Evolutionary conservation across 2,888 invertebrate species (phyloP).

Genomic region (Pseudanteris insignis): DNA sequence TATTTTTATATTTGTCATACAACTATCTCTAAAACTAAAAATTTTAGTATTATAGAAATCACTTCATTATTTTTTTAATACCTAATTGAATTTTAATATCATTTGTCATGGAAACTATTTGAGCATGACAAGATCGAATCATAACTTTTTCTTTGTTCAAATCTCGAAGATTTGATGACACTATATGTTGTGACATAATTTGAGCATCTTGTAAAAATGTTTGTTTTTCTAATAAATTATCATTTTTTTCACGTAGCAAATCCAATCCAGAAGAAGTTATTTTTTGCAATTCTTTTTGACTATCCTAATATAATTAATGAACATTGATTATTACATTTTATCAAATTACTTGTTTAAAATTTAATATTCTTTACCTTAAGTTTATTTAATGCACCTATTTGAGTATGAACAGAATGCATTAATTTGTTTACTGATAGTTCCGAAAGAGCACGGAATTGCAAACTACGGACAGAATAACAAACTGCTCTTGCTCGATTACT

Average conservation of each 20-base stretch:
- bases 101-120: slow-evolving; percentile 69
- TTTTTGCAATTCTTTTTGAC: slow-evolving; percentile 67
- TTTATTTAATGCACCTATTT: background rate
- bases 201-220: slow-evolving; percentile 68
- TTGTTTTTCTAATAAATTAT: slow-evolving; percentile 69
- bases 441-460: slow-evolving; percentile 73
- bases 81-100: slow-evolving; percentile 70
- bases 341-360: too few relatives aligned
- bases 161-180: slow-evolving; percentile 70
- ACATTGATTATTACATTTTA: too few relatives aligned
- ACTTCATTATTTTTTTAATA: too few relatives aligned
- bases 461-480: slow-evolving; percentile 73
- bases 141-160: slow-evolving; percentile 71
- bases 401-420: slow-evolving; percentile 64
- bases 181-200: slow-evolving; percentile 67
- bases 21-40: too few relatives aligned
- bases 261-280: slow-evolving; percentile 66
- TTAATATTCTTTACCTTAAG: too few relatives aligned
- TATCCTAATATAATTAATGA: too few relatives aligned
- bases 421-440: slow-evolving; percentile 74
- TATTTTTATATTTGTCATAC: slow-evolving; percentile 12
- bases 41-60: too few relatives aligned
- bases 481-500: slow-evolving; percentile 75
- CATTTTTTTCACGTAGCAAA: slow-evolving; percentile 66
- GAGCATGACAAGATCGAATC: slow-evolving; percentile 70